Conservation (phyloP, 2,888 invertebrate genomes). For the Lymantria dispar region DNA sequence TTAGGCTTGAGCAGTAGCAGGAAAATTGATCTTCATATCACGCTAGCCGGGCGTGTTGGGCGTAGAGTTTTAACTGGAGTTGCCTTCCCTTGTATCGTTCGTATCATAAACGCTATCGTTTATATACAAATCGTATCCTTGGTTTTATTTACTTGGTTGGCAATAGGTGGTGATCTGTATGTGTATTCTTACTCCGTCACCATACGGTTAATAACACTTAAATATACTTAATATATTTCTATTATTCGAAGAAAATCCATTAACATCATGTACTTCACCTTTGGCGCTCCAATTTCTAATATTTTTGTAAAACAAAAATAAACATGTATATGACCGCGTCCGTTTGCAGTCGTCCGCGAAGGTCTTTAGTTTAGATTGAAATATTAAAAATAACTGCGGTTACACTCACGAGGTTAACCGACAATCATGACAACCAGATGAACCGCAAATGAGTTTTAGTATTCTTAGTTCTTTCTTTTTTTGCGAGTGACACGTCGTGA, state of each 20-base stretch:
- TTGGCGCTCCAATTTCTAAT: constrained; percentile 33
- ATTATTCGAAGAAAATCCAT: constrained; percentile 11
- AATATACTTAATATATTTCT: neutral
- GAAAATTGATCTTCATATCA: too few relatives aligned
- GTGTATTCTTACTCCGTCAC: too few relatives aligned
- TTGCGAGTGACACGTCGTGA: constrained; percentile 4
- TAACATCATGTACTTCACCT: constrained; percentile 29
- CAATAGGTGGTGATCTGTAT: too few relatives aligned
- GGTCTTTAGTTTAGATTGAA: constrained; percentile 40
- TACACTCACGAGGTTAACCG: constrained; percentile 45
- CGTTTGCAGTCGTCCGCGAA: constrained; percentile 41
- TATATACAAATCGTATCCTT: too few relatives aligned
- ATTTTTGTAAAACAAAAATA: constrained; percentile 41
- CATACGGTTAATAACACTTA: too few relatives aligned
- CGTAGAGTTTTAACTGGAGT: too few relatives aligned
- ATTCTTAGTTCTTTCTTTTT: constrained; percentile 11
- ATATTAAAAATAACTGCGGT: constrained; percentile 38
- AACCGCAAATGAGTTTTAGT: constrained; percentile 28
- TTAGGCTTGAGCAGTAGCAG: too few relatives aligned
- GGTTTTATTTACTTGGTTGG: too few relatives aligned
- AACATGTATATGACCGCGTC: constrained; percentile 38
- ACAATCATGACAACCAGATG: constrained; percentile 41
- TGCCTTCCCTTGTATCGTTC: too few relatives aligned
- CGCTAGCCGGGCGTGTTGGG: too few relatives aligned
- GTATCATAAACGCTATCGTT: too few relatives aligned